Evolutionary conservation across 2,888 invertebrate genomes (phyloP).

Genomic region (Ditylenchus weischeri): DNA sequence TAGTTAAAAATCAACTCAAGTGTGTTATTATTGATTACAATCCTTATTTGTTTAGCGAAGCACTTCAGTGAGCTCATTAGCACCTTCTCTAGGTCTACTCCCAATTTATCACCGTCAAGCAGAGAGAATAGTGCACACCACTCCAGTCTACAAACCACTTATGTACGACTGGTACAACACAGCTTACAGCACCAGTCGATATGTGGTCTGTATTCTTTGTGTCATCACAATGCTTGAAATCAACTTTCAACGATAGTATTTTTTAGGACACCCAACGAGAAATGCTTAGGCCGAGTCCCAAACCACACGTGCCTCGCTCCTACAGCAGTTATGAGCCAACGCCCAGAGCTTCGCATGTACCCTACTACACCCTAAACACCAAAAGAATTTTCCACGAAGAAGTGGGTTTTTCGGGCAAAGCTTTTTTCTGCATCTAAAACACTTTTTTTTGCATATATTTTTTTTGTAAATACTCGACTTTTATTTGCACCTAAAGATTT

Average conservation of each 20-base stretch:
- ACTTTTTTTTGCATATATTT: no score
- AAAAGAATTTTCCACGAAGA: constrained; percentile 56
- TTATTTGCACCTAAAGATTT: no score
- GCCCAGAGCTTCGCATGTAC: constrained; percentile 46
- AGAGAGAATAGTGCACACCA: constrained; percentile 55
- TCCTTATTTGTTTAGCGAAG: constrained; percentile 29
- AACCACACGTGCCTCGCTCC: constrained; percentile 13
- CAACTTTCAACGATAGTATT: neutral
- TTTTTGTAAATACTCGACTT: no score
- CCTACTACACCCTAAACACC: constrained; percentile 56
- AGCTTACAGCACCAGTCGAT: constrained; percentile 41
- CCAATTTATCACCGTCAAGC: constrained; percentile 47
- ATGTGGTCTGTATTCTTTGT: constrained; percentile 26
- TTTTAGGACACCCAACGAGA: constrained; percentile 50
- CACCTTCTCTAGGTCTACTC: constrained; percentile 51
- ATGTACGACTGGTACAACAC: constrained; percentile 48
- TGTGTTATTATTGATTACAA: no score
- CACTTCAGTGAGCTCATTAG: constrained; percentile 51
- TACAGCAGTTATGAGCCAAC: constrained; percentile 19
- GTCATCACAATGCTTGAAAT: neutral
- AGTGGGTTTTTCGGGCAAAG: constrained; percentile 38
- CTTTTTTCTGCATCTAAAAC: neutral
- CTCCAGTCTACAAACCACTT: constrained; percentile 56
- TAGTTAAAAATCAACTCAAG: no score
- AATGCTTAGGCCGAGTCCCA: constrained; percentile 36